These are phyloP conservation scores for Petrophora chlorosata DNA, from an alignment of 2,888 invertebrate genomes.

Conservation along the genomic window DNA sequence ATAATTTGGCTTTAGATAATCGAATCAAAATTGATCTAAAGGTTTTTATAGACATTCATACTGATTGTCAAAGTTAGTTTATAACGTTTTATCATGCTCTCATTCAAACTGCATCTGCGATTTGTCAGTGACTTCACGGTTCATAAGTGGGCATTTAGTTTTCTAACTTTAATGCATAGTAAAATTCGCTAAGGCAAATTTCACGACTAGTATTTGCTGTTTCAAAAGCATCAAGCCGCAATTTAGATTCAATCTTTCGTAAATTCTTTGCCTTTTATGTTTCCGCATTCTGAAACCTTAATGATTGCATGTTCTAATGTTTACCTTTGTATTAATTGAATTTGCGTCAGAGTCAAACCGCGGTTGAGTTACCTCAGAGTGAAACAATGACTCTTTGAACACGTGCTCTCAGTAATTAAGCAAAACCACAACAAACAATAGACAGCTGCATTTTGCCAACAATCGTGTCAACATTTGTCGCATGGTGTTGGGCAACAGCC, in stretches of 20 bases:
- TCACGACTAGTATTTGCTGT: conserved; percentile 8
- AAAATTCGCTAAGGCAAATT: conserved; percentile 10
- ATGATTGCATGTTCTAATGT: conserved; percentile 10
- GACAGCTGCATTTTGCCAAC: conserved; percentile 41
- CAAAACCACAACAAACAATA: conserved; percentile 35
- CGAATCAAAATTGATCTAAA: too few species aligned
- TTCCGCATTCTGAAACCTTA: conserved; percentile 16
- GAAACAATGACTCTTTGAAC: conserved; percentile 32
- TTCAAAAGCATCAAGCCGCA: conserved; percentile 20
- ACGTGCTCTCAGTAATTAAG: conserved; percentile 40
- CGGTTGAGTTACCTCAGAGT: conserved; percentile 18
- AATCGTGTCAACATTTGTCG: conserved; percentile 35
- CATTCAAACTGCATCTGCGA: too few species aligned
- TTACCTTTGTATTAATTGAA: conserved; percentile 18
- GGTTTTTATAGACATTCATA: too few species aligned
- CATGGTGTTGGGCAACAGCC: conserved; percentile 40
- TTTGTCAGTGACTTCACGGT: background rate
- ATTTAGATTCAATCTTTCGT: conserved; percentile 21
- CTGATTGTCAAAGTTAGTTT: too few species aligned
- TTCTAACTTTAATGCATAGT: conserved; percentile 6
- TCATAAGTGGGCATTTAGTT: conserved; percentile 3
- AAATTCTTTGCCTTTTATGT: conserved; percentile 13
- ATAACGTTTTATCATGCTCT: too few species aligned
- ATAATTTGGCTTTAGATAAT: too few species aligned
- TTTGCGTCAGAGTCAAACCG: conserved; percentile 27